phyloP scores from a whole-genome alignment of 1,140 invertebrate genomes.

The Drosophila micromelanica region DNA sequence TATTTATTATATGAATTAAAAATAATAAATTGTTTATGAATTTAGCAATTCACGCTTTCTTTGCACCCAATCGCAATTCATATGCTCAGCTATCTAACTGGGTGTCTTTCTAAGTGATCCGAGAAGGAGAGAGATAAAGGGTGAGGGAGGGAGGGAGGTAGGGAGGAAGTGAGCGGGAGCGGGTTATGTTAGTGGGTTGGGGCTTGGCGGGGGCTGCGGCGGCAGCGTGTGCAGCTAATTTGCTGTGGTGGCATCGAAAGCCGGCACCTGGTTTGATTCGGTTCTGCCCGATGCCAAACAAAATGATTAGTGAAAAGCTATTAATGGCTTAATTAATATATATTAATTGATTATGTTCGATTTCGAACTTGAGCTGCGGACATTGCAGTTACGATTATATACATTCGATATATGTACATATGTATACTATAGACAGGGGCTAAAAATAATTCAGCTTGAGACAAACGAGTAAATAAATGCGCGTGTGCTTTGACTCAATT shows the following conservation, averaged over 20 bases:
- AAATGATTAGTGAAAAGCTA: slow-evolving; percentile 79
- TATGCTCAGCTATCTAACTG: background rate
- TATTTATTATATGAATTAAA: background rate
- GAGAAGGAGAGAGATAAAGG: background rate
- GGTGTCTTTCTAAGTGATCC: background rate
- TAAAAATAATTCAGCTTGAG: background rate
- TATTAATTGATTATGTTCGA: slow-evolving; percentile 67
- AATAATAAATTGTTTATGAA: background rate
- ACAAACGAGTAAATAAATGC: slow-evolving; percentile 6
- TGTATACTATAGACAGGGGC: no score
- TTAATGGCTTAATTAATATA: slow-evolving; percentile 72
- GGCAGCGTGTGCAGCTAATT: slow-evolving; percentile 74
- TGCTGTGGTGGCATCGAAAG: slow-evolving; percentile 37
- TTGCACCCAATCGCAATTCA: slow-evolving; percentile 20
- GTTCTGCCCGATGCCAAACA: slow-evolving; percentile 56
- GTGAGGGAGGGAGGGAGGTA: background rate
- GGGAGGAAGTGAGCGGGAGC: slow-evolving; percentile 14
- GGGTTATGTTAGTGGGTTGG: background rate
- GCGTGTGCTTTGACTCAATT: background rate
- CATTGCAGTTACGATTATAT: slow-evolving; percentile 11
- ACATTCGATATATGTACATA: background rate
- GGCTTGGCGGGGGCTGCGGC: slow-evolving; percentile 19
- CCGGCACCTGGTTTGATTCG: slow-evolving; percentile 23
- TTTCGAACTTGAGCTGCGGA: background rate
- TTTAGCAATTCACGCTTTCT: slow-evolving; percentile 40